Base-by-base conservation (phyloP, 2,113 vertebrate species). In the Leptodactylus fuscus region DNA sequence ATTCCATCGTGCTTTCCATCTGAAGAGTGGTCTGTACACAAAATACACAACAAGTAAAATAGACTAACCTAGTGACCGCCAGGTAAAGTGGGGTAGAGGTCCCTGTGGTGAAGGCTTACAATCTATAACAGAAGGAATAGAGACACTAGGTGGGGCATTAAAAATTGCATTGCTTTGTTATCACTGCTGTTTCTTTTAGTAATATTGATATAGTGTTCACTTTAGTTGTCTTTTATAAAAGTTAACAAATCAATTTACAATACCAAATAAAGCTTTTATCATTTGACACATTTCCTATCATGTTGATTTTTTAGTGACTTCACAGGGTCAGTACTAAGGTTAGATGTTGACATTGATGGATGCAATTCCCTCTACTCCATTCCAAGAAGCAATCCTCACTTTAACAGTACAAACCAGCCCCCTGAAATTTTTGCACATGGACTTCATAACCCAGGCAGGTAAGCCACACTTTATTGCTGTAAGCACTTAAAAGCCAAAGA, bases 401-500 rank as follows among this genome's bases (percentile, higher is more conserved):
- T 99, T 90, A 99, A 99, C 53, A 99, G 98, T 91, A 99, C 98
- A 89, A 99, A 98, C 91, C 98, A 99, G 85, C 98, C 98, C 13
- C 98, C 98, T 0, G 98, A 99, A 93, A 97, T 99, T 65, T 99
- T 98, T 91, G 97, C 97, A 41, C 97, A 99, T 12, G 98, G 98
- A 73, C 95, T 99, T 81, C 98, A 98, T 83, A 97, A 97, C 86
- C 98, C 98, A 93, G 98, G 98, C 94, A 97, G 98, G 98, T 98
- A 89, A 93, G 97, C 91, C 76, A 73, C 62, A 7, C 12, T 7
- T 32, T 48, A 65, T 32, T 67, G 44, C 27, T 48, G 24, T 74
- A 27, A 74, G 5, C 13, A 27, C n/a, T 34, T 70, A 34, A 22
- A 10, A 34, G 13, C 15, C 10, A 67, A 29, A 18, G 15, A 34